Evolutionary conservation across 2,888 invertebrate species (phyloP).

Genomic region (Nemotelus pantherinus): DNA sequence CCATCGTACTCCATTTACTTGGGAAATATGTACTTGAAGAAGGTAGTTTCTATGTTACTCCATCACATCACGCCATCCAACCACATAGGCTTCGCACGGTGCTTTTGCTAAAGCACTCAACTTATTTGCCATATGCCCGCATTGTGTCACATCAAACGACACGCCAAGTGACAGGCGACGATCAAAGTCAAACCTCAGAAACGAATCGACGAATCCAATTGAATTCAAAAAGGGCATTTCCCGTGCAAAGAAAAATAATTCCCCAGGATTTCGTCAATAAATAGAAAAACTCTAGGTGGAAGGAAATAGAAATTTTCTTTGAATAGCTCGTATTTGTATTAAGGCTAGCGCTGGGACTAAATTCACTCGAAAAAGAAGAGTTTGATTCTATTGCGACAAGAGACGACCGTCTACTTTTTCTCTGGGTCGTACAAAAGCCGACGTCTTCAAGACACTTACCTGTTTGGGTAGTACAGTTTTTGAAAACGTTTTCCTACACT

Average conservation of each 20-base stretch:
- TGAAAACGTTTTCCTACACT: constrained; percentile 5
- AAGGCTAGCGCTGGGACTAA: constrained; percentile 31
- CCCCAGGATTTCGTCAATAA: constrained; percentile 49
- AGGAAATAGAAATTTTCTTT: constrained; percentile 50
- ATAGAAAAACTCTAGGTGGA: constrained; percentile 49
- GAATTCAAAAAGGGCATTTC: constrained; percentile 43
- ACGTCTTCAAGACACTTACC: too few relatives aligned
- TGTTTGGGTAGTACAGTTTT: too few relatives aligned
- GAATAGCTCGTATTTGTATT: constrained; percentile 46
- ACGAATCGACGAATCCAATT: constrained; percentile 31
- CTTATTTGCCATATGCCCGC: background rate
- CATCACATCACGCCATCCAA: background rate
- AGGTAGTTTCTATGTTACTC: background rate
- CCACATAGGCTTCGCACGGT: background rate
- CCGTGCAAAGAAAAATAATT: constrained; percentile 49
- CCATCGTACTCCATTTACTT: constrained; percentile 9
- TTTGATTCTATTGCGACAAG: constrained; percentile 13
- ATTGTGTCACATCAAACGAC: constrained; percentile 46
- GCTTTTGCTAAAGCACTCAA: background rate
- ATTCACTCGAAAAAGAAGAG: constrained; percentile 31
- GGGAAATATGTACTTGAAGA: background rate
- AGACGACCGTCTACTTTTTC: too few relatives aligned
- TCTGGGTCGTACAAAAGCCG: too few relatives aligned
- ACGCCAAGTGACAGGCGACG: constrained; percentile 16
- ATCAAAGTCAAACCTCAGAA: constrained; percentile 45